Percentiles rank a stretch among this genome's conserved stretches.
phyloP scores from a whole-genome alignment of 37 sponge, comb jelly and placozoan genomes.

The Theonella swinhoei region DNA sequence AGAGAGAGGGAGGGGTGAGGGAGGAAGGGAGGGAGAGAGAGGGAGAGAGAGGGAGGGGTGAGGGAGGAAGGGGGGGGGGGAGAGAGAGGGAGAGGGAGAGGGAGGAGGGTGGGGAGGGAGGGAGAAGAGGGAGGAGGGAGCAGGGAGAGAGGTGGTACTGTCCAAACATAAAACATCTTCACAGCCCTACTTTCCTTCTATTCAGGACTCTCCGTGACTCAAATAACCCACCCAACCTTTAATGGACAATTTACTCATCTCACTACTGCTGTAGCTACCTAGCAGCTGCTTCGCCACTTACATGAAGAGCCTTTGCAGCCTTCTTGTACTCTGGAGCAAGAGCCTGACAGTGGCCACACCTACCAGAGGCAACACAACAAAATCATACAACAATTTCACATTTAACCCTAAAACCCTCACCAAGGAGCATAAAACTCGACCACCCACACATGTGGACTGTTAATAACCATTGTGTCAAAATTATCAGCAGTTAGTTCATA shows the following conservation, averaged over 20 bases:
- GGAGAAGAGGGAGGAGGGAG: no score
- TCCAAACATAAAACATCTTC: no score
- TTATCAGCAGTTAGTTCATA: slow-evolving; percentile 83
- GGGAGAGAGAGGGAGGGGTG: background rate
- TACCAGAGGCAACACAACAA: slow-evolving; percentile 2
- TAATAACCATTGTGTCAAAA: slow-evolving; percentile 81
- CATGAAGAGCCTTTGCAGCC: slow-evolving; percentile 90
- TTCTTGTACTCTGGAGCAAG: slow-evolving; percentile 97
- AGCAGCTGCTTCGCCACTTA: background rate
- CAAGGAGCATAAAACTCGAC: slow-evolving; percentile 99
- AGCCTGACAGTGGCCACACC: slow-evolving; percentile 98
- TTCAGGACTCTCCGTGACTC: no score
- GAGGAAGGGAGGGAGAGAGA: background rate
- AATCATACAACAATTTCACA: background rate
- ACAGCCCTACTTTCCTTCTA: no score
- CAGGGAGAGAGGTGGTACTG: no score
- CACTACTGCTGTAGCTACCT: no score
- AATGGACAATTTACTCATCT: no score
- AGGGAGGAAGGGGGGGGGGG: no score
- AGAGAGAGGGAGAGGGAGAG: no score
- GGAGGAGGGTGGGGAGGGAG: no score
- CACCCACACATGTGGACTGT: slow-evolving; percentile 88
- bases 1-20: background rate
- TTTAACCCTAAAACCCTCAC: slow-evolving; percentile 39
- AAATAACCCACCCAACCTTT: no score